These are phyloP conservation scores for Pharmacophagus antenor DNA, from an alignment of 2,888 invertebrate species.

Conservation along the genomic window DNA sequence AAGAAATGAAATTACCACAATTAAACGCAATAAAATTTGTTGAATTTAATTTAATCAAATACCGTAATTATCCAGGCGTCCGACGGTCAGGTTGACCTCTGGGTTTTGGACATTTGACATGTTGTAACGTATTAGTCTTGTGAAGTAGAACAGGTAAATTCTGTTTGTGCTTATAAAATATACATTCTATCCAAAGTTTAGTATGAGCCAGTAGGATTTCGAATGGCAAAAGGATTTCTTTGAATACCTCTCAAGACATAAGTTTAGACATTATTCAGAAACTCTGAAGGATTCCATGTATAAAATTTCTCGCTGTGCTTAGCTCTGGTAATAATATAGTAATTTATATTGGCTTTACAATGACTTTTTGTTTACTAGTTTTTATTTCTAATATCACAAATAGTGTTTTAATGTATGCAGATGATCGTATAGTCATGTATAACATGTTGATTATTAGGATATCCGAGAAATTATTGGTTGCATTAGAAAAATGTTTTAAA, in stretches of 20 bases:
- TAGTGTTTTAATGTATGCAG: not conserved
- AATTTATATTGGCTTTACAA: not conserved
- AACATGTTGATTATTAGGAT: too few species aligned
- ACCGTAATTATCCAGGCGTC: too few species aligned
- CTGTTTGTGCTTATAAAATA: not conserved
- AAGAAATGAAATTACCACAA: too few species aligned
- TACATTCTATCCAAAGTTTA: conserved; percentile 7
- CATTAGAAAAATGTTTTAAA: too few species aligned
- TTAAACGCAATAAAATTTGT: too few species aligned
- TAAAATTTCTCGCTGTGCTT: not conserved
- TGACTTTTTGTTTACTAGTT: not conserved
- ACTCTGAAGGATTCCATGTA: not conserved
- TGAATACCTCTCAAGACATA: conserved; percentile 10
- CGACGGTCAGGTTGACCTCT: too few species aligned
- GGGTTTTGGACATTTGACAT: too few species aligned
- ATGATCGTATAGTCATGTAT: too few species aligned
- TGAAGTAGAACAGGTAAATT: too few species aligned
- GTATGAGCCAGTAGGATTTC: not conserved
- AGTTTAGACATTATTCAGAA: conserved; percentile 17
- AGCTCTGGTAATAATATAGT: not conserved
- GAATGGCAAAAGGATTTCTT: conserved; percentile 19
- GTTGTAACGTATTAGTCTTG: too few species aligned
- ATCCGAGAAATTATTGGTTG: too few species aligned
- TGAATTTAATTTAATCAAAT: too few species aligned
- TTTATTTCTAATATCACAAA: not conserved